Conservation (phyloP, 2,888 invertebrate genomes). For the Epiblema foenella region DNA sequence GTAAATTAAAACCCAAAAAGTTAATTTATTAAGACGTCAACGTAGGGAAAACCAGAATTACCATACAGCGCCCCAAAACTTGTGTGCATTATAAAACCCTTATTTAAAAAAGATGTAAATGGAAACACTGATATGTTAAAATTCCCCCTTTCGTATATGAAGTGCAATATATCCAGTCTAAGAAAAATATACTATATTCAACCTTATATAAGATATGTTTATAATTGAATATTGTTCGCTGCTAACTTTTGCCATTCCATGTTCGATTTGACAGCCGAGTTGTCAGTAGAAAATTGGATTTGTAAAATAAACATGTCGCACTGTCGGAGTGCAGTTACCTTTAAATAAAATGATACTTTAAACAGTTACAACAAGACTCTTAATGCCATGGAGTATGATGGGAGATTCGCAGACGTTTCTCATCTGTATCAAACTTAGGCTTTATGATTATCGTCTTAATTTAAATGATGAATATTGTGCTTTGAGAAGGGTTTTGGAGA, state of each 20-base stretch:
- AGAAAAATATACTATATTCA: not conserved
- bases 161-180: conserved; percentile 57
- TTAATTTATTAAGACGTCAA: conserved; percentile 34
- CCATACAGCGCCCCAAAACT: conserved; percentile 11
- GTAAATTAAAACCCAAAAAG: conserved; percentile 16
- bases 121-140: not conserved
- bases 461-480: conserved; percentile 7
- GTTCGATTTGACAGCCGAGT: conserved; percentile 64
- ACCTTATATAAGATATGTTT: not conserved
- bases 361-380: not conserved
- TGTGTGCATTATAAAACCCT: conserved; percentile 17
- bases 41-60: conserved; percentile 17
- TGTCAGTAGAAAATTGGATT: conserved; percentile 61
- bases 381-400: not conserved
- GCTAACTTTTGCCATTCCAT: conserved; percentile 17
- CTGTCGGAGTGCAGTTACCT: conserved; percentile 34
- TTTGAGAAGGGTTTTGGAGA: not conserved
- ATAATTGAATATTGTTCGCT: not conserved
- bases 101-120: not conserved
- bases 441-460: conserved; percentile 21
- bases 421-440: conserved; percentile 8
- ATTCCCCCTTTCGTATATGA: not conserved
- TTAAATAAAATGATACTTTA: conserved; percentile 14
- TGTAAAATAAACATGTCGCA: conserved; percentile 55
- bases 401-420: not conserved